Base-by-base conservation (phyloP, 2,113 vertebrate genomes). In the Pogonocichla stellata region DNA sequence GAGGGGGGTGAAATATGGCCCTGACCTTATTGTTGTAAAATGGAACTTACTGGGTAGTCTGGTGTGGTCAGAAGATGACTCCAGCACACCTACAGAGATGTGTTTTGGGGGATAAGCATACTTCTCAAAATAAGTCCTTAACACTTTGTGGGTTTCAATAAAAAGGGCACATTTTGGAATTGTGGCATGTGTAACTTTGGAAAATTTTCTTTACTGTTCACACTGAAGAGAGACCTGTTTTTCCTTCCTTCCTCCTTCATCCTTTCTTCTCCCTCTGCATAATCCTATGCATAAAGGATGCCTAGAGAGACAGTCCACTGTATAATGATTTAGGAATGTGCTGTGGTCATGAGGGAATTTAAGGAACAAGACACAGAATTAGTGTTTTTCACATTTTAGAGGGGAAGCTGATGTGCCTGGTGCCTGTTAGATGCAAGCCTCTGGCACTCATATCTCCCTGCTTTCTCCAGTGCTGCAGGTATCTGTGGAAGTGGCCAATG, bases 241-340 rank as follows among this genome's bases (percentile, higher is more conserved):
- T 24, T 51, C 40, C 24, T 79, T 53, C 47, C 15, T 38, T 73
- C 11, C 31, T 67, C 10, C 61, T 60, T 81, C 43, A 31, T 82
- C 19, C 56, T 83, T 73, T 79, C 22, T 92, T 5, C 19, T 67
- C 43, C 19, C 9, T 80, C 22, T 69, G 34, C 6, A 1, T 18
- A 34, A 9, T 40, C 40, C 26, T 61, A 5, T 54, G 13, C 14
- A 2, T 40, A 38, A 64, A 69, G 45, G 33, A 12, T 43, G 11
- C 42, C 40, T 71, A 38, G 90, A 77, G 60, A 54, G 42, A 47
- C 5, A 25, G 62, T 38, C 7, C 1, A 0, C 57, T 57, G 7
- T 20, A 1, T 42, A 24, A 26, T 1, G 1, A 22, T 58, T 70
- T 64, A 45, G 64, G 64, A 80, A 42, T 0, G 0, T 29, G 11